phyloP scores from a whole-genome alignment of 2,113 vertebrate genomes.

The Dipodomys spectabilis region DNA sequence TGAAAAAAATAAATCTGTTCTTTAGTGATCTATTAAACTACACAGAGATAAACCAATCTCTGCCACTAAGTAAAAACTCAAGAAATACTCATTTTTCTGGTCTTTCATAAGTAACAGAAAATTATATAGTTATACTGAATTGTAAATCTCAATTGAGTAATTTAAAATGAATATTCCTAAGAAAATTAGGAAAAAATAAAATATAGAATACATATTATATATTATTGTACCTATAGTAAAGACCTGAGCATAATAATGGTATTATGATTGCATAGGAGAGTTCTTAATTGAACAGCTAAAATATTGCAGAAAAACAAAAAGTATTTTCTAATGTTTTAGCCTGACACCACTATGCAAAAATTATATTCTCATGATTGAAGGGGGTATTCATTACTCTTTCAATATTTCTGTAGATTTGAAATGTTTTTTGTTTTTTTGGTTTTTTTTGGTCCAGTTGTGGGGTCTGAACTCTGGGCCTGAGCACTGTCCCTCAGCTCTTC shows the following conservation, averaged over 20 bases:
- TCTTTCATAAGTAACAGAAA: constrained; percentile 43
- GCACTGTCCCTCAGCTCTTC: too few relatives aligned
- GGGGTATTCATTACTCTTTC: background rate
- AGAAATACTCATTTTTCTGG: constrained; percentile 34
- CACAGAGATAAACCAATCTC: constrained; percentile 32
- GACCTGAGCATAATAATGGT: background rate
- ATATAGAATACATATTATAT: background rate
- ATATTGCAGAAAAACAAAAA: constrained; percentile 23
- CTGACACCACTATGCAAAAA: background rate
- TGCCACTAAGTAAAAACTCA: constrained; percentile 16
- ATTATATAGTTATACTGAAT: constrained; percentile 39
- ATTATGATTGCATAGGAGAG: background rate
- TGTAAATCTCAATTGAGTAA: constrained; percentile 25
- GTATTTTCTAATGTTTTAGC: constrained; percentile 32
- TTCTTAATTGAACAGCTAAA: constrained; percentile 7
- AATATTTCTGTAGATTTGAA: constrained; percentile 7
- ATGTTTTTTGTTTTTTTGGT: too few relatives aligned
- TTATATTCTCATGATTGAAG: background rate
- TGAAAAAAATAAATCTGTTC: constrained; percentile 38
- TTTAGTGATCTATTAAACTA: constrained; percentile 3
- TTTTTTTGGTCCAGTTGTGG: too few relatives aligned
- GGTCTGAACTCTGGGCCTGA: too few relatives aligned
- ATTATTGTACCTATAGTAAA: constrained; percentile 19
- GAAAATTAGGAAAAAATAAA: constrained; percentile 52
- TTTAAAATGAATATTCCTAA: constrained; percentile 35